phyloP scores from a whole-genome alignment of 2,113 vertebrate species.

The Echinops telfairi region DNA sequence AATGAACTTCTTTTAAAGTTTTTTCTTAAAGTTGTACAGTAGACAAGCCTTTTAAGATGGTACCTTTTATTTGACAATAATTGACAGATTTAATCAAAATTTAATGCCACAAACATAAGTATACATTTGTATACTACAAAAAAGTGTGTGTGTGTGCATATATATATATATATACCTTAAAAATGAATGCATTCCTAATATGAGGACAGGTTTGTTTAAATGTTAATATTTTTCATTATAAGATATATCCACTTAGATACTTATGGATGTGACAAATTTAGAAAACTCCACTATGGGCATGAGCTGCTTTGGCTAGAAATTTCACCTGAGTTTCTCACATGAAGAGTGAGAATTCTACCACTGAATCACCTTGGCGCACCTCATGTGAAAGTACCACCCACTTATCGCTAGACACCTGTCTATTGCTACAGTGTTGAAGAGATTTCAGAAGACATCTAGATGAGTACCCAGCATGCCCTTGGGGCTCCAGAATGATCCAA shows the following conservation, averaged over 20 bases:
- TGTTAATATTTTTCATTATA: slow-evolving; percentile 40
- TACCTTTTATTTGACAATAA: not conserved
- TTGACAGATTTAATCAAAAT: slow-evolving; percentile 42
- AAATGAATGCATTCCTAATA: not conserved
- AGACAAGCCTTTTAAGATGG: not conserved
- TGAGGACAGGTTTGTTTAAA: slow-evolving; percentile 30
- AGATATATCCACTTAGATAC: not conserved
- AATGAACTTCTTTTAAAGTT: not conserved
- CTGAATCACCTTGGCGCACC: not conserved
- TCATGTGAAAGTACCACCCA: not conserved
- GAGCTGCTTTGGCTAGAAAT: not conserved
- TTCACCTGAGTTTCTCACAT: not conserved
- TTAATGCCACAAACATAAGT: not conserved
- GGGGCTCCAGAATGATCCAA: too few species aligned
- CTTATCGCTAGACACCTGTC: not conserved
- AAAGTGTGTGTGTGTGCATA: too few species aligned
- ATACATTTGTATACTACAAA: too few species aligned
- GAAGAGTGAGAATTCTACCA: not conserved
- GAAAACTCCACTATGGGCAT: not conserved
- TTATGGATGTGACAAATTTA: not conserved
- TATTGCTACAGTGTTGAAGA: not conserved
- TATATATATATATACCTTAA: too few species aligned
- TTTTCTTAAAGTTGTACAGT: not conserved
- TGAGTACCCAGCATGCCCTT: too few species aligned
- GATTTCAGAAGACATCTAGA: not conserved